Base-by-base conservation (phyloP, 2,113 vertebrate species). In the Lutjanus erythropterus region DNA sequence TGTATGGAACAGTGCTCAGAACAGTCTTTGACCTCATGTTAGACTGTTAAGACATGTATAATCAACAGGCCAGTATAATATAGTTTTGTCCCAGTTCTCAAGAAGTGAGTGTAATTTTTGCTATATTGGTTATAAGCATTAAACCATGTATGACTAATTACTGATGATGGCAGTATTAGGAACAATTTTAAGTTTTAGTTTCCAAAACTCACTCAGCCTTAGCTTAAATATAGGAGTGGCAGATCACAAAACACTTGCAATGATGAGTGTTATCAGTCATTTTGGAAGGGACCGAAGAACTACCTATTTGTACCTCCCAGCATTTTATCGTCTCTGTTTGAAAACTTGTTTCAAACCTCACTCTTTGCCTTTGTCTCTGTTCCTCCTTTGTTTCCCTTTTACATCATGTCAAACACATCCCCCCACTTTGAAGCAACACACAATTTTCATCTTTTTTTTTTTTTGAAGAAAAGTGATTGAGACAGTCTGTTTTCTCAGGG, bases 401-500 rank as follows among this genome's bases (percentile, higher is more conserved):
- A 5, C 16, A 39, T 62, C 4, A 16, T 44, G 25, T 62, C 6
- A 25, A 47, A 35, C 16, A 37, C 50, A 55, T 27, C 65, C 19
- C 27, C 2, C 6, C 1, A 18, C 50, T 83, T 72, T 69, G 25
- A 56, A 80, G 53, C 62, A 42, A 69, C 60, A 69, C 39, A 76
- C n/a, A 66, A 46, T 65, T 39, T 61, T 47, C 75, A 53, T 71
- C 12, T 69, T 64, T 58, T 50, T 59, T 23, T 70, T 46, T 23
- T 70, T 46, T 68, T 78, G 55, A 78, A 77, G 33, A 14, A 71
- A 80, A 88, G 59, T 75, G 49, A 88, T 71, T 58, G 74, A 84
- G 80, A 83, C 79, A 69, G 81, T 80, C 42, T 86, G 71, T 87
- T 84, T 87, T 89, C 69, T 76, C 44, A 21, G 80, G 53, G 50